These are phyloP conservation scores for Nomada ferruginata DNA, from an alignment of 2,888 invertebrate species.

Conservation along the genomic window DNA sequence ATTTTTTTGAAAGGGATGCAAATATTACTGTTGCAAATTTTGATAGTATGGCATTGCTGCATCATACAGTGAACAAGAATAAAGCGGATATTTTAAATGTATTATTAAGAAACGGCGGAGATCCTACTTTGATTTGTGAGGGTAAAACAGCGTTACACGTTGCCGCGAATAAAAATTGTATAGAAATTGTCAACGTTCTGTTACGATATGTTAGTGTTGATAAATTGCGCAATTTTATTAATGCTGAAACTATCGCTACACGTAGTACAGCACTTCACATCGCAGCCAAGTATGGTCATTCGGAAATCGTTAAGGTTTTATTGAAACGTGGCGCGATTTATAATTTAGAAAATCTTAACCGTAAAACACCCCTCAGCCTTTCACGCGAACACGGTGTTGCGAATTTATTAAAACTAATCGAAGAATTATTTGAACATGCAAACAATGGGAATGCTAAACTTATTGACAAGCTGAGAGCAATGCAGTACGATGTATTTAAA, in stretches of 20 bases:
- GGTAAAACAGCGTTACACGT: conserved; percentile 14
- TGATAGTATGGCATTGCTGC: neutral
- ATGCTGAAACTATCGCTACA: neutral
- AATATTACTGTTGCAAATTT: neutral
- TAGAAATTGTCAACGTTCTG: neutral
- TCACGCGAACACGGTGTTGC: neutral
- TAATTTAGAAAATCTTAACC: neutral
- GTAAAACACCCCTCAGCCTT: neutral
- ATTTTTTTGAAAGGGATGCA: neutral
- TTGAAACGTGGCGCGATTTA: neutral
- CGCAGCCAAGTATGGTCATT: neutral
- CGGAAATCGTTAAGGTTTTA: neutral
- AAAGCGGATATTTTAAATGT: neutral
- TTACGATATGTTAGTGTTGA: neutral
- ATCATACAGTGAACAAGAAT: neutral
- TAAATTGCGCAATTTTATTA: neutral
- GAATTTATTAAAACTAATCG: neutral
- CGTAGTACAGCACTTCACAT: conserved; percentile 8
- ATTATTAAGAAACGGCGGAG: conserved; percentile 2
- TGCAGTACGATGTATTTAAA: neutral
- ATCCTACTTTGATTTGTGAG: neutral
- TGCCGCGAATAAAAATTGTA: neutral
- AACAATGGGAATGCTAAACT: neutral
- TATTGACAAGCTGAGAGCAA: neutral
- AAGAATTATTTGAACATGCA: conserved; percentile 1